A percentile compares a stretch with the other conserved stretches of the same genome.
phyloP scores from a whole-genome alignment of 2,113 vertebrate species.

The Gobio gobio region DNA sequence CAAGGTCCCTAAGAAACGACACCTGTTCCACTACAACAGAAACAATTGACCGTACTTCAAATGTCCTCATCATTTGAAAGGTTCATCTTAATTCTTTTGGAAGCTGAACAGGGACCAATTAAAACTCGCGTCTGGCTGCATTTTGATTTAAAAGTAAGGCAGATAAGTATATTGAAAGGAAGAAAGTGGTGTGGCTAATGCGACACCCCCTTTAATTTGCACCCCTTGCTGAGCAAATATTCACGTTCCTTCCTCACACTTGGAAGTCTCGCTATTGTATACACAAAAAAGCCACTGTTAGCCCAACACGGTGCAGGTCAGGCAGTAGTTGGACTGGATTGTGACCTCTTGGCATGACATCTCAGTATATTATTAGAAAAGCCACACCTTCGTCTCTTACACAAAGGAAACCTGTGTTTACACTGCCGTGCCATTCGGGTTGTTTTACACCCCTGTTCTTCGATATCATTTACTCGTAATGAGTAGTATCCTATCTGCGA shows the following conservation, averaged over 20 bases:
- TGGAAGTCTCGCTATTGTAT: slow-evolving; percentile 54
- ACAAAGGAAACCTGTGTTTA: slow-evolving; percentile 51
- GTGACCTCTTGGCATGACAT: slow-evolving; percentile 54
- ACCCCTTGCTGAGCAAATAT: slow-evolving; percentile 55
- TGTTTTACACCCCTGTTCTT: slow-evolving; percentile 47
- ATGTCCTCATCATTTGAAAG: neutral
- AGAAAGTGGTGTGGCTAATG: slow-evolving; percentile 43
- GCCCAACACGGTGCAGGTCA: slow-evolving; percentile 56
- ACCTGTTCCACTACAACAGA: slow-evolving; percentile 16
- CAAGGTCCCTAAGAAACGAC: neutral
- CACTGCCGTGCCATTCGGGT: neutral
- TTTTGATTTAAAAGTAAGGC: slow-evolving; percentile 56
- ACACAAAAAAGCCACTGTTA: slow-evolving; percentile 52
- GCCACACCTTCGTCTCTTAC: slow-evolving; percentile 42
- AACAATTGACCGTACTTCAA: slow-evolving; percentile 31
- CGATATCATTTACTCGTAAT: slow-evolving; percentile 57
- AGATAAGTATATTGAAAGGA: slow-evolving; percentile 49
- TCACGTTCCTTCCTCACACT: slow-evolving; percentile 57
- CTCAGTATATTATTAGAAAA: slow-evolving; percentile 59
- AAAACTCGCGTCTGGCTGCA: slow-evolving; percentile 50
- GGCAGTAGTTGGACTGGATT: slow-evolving; percentile 47
- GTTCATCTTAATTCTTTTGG: neutral
- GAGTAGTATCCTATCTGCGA: slow-evolving; percentile 46
- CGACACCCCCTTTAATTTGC: slow-evolving; percentile 47
- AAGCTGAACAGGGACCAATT: slow-evolving; percentile 38